These are phyloP conservation scores for Coelinius sp. DNA, from an alignment of 2,888 invertebrate species.

Conservation along the genomic window DNA sequence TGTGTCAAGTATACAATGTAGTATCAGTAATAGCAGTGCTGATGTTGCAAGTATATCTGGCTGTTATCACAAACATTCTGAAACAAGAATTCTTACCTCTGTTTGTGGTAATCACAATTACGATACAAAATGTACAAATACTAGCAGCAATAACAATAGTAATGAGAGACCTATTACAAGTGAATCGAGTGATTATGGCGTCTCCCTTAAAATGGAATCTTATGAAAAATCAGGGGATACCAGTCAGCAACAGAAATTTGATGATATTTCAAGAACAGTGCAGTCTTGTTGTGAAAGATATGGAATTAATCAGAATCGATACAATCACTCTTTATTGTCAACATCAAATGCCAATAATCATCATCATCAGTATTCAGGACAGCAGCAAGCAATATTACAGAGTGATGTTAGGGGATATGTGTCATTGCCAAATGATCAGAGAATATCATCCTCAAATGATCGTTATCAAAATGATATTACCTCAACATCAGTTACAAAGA, in stretches of 20 bases:
- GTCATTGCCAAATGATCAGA: constrained; percentile 54
- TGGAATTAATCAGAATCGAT: constrained; percentile 52
- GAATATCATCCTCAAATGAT: constrained; percentile 47
- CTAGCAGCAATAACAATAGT: constrained; percentile 68
- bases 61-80: constrained; percentile 70
- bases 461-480: constrained; percentile 43
- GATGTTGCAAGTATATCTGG: constrained; percentile 67
- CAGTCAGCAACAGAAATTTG: constrained; percentile 53
- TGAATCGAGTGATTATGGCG: constrained; percentile 64
- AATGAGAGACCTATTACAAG: constrained; percentile 75
- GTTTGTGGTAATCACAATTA: constrained; percentile 49
- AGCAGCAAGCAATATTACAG: constrained; percentile 23
- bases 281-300: constrained; percentile 55
- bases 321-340: constrained; percentile 49
- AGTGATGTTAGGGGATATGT: constrained; percentile 37
- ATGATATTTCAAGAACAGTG: constrained; percentile 46
- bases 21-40: constrained; percentile 57
- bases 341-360: constrained; percentile 47
- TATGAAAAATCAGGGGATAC: constrained; percentile 60
- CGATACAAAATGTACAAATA: constrained; percentile 71
- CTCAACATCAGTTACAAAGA: constrained; percentile 37
- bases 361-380: constrained; percentile 53
- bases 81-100: not conserved
- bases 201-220: constrained; percentile 50
- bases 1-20: constrained; percentile 59